A percentile compares a stretch with the other conserved stretches of the same genome.
These are phyloP conservation scores for Rostratula benghalensis DNA, from an alignment of 2,113 vertebrate species.

Conservation along the genomic window DNA sequence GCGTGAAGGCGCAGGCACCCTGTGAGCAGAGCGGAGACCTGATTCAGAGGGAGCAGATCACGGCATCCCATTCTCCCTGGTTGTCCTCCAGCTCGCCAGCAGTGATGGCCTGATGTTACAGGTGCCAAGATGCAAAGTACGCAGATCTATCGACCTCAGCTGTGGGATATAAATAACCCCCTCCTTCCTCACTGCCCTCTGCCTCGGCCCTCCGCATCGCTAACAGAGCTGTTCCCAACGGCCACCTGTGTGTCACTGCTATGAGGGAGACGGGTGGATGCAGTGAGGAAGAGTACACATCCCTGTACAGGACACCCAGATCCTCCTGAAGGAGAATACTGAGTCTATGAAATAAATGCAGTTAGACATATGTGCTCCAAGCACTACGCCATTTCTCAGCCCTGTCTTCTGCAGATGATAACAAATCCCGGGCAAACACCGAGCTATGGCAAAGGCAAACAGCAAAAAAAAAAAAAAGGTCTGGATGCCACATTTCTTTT, in stretches of 20 bases:
- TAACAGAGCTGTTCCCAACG: neutral
- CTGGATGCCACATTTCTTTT: neutral
- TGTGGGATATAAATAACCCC: neutral
- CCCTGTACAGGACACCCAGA: neutral
- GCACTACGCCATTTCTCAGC: neutral
- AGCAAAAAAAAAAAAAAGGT: neutral
- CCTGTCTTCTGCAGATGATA: neutral
- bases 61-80: rapidly evolving
- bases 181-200: neutral
- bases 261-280: neutral
- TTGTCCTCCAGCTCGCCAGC: neutral
- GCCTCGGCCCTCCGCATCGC: neutral
- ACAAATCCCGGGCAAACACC: neutral
- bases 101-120: neutral
- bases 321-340: neutral
- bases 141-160: neutral
- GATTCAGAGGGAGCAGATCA: neutral
- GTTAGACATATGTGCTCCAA: neutral
- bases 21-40: neutral
- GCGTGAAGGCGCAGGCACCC: rapidly evolving
- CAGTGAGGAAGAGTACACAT: neutral
- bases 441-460: neutral
- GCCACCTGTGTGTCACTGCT: neutral
- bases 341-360: neutral
- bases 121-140: neutral